Base-by-base conservation (phyloP, 2,113 vertebrate genomes). In the Atherinomorus stipes region DNA sequence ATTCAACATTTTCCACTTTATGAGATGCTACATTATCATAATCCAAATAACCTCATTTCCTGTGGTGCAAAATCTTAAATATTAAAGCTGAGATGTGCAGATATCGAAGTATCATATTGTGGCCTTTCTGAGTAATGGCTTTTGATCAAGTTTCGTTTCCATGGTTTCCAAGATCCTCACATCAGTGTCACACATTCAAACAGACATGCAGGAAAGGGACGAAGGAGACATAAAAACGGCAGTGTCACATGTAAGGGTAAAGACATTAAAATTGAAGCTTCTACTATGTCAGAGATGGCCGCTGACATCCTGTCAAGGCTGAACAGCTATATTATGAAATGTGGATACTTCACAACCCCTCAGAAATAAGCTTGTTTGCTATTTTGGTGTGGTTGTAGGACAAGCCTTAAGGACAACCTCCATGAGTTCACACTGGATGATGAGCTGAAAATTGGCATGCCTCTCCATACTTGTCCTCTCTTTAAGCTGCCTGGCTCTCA, bases 391-490 rank as follows among this genome's bases (percentile, higher is more conserved):
- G 47, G 71, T 45, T 60, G 65, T 65, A 85, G 80, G 85, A 85
- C 72, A 38, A 22, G 40, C 69, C 65, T 81, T 51, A 83, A 87
- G 81, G 86, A 68, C 59, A 47, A 42, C 44, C 70, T 64, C 34
- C n/a, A 21, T 22, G 66, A 52, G 54, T 69, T 81, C 61, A 60
- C 65, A 62, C 78, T 58, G 54, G 76, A 86, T 87, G 85, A 85
- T 52, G 66, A 81, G 71, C 21, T 38, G 65, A 38, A 84, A 77
- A 85, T 85, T 9, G 34, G 21, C 51, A 18, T 2, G 16, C 15
- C 40, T 57, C 61, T 53, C 53, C 58, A 22, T 54, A 58, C 22
- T 21, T 11, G 19, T 47, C 62, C 52, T 77, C 50, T 47, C 21
- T 50, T 0, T 62, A 37, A 59, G 44, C 70, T 19, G 31, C 23